These are phyloP conservation scores for Natrix natrix DNA, from an alignment of 2,797 vertebrate genomes.

Conservation along the genomic window DNA sequence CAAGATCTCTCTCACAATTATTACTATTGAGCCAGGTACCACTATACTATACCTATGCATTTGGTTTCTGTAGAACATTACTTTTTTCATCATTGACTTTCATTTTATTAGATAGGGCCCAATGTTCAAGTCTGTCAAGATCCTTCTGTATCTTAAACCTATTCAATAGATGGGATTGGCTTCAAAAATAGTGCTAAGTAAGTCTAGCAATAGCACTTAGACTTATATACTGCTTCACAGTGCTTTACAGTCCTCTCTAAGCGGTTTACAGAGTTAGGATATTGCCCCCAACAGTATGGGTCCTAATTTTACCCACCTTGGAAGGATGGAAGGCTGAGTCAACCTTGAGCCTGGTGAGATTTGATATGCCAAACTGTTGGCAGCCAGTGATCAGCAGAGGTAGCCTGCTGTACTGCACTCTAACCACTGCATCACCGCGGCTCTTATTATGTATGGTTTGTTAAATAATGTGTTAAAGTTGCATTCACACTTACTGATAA, in stretches of 20 bases:
- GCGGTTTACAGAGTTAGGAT: too few relatives aligned
- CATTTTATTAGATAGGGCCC: background rate
- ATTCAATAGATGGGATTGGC: background rate
- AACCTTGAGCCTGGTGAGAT: too few relatives aligned
- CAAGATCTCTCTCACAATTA: background rate
- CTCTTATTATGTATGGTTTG: background rate
- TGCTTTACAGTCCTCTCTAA: too few relatives aligned
- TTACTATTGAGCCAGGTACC: too few relatives aligned
- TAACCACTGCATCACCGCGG: too few relatives aligned
- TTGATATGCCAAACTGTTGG: too few relatives aligned
- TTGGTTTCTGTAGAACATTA: background rate
- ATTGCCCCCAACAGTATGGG: too few relatives aligned
- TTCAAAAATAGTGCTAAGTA: background rate
- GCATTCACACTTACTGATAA: background rate
- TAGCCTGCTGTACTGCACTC: too few relatives aligned
- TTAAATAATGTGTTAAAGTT: background rate
- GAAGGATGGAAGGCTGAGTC: too few relatives aligned
- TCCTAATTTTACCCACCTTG: too few relatives aligned
- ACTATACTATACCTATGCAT: background rate
- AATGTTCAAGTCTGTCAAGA: background rate
- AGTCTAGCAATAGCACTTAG: background rate
- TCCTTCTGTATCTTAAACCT: background rate
- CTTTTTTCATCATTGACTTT: background rate
- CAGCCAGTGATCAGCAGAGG: too few relatives aligned
- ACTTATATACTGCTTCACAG: too few relatives aligned